Evolutionary conservation across 2,888 invertebrate species (phyloP).

Genomic region (Cerastoderma edule): DNA sequence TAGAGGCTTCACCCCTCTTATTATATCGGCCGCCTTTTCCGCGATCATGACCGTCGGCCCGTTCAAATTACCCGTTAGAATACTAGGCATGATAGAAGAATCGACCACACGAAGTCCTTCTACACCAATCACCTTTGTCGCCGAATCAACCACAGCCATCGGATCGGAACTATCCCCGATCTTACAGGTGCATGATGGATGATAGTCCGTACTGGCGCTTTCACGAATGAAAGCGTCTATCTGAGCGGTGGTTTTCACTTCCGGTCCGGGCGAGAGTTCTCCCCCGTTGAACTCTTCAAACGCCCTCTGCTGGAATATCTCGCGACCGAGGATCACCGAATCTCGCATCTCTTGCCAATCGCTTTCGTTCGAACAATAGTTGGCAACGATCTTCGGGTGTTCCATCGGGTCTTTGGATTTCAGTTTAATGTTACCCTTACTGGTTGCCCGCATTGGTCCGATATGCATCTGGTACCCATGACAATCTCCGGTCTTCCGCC

Average conservation of each 20-base stretch:
- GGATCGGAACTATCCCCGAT: slow-evolving; percentile 86
- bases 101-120: slow-evolving; percentile 90
- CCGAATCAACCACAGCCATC: slow-evolving; percentile 88
- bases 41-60: slow-evolving; percentile 85
- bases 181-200: slow-evolving; percentile 91
- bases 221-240: slow-evolving; percentile 82
- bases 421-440: slow-evolving; percentile 91
- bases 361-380: slow-evolving; percentile 89
- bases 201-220: slow-evolving; percentile 88
- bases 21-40: slow-evolving; percentile 85
- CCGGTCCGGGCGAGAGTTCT: slow-evolving; percentile 75
- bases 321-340: slow-evolving; percentile 75
- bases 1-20: slow-evolving; percentile 81
- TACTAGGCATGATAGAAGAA: slow-evolving; percentile 91
- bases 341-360: slow-evolving; percentile 86
- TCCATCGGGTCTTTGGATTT: slow-evolving; percentile 90
- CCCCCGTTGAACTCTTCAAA: slow-evolving; percentile 79
- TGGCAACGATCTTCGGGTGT: slow-evolving; percentile 94
- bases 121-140: slow-evolving; percentile 85
- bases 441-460: slow-evolving; percentile 90
- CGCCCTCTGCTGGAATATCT: slow-evolving; percentile 82
- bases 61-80: slow-evolving; percentile 90
- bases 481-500: slow-evolving; percentile 82
- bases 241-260: slow-evolving; percentile 79
- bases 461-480: slow-evolving; percentile 85